Evolutionary conservation across 2,888 invertebrate genomes (phyloP), one percentile per base, ranked within the genome.

Genomic region (Epsilonema sp.): DNA sequence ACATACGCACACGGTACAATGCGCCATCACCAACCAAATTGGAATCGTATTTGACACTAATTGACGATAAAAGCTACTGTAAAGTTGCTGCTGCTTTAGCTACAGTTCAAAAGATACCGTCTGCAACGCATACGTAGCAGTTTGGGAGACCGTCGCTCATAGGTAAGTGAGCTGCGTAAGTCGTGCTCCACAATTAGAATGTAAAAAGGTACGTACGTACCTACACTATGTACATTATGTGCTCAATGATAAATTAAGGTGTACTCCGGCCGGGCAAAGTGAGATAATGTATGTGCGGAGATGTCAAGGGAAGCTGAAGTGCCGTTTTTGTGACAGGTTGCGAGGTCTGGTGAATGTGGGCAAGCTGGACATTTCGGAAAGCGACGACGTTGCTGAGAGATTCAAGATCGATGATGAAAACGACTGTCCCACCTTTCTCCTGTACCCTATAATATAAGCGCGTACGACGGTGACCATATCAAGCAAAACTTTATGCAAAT

Each of bases 61-160:
- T n/a, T 11, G 5, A 19, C 13, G 38, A 8, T 11, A 38, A 5
- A 5, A 19, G 20, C n/a, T 38, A 16, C 8, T 38, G 8, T 11
- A 19, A 5, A 19, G 5, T 8, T 5, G 11, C 20, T 5, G 5
- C 5, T 21, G 19, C 43, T 53, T 45, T 37, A 60, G 59, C 50
- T 63, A 63, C 51, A 59, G 61, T 51, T 57, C 58, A 5, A 60
- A 62, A 26, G 60, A 63, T 24, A 53, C 55, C 37, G 55, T 56
- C 37, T 61, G 62, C 48, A 57, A 58, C 43, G 54, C 62, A 13
- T 63, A 60, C 44, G 54, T 60, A n/a, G 57, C 62, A 20, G 49
- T 58, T 16, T 62, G 58, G 58, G 63, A 63, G 49, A 63, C 62
- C 2, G 63, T 63, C 11, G 61, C 63, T 19, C 63, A 63, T 50